Conservation (phyloP, 2,888 invertebrate genomes). For the Tenthredo livida region DNA sequence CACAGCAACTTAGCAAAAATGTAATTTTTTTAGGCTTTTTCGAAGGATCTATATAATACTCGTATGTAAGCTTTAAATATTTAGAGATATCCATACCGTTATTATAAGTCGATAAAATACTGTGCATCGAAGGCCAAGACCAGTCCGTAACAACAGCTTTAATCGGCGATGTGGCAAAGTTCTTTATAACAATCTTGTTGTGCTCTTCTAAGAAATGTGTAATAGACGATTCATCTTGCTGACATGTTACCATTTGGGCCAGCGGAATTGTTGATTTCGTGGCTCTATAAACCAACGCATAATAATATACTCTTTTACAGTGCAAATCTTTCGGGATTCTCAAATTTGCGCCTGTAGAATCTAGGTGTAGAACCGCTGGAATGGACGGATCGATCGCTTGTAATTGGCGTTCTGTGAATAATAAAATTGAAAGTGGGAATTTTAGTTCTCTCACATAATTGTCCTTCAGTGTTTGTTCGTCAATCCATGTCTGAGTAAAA, state of each 20-base stretch:
- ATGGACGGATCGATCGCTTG: neutral
- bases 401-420: neutral
- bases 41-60: neutral
- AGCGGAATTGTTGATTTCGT: neutral
- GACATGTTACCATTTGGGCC: neutral
- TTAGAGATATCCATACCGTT: neutral
- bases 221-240: neutral
- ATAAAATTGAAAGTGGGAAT: too few relatives aligned
- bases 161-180: neutral
- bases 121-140: neutral
- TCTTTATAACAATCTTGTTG: neutral
- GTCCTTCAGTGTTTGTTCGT: too few relatives aligned
- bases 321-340: neutral
- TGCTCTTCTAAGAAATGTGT: neutral
- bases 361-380: neutral
- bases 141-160: neutral
- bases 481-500: too few relatives aligned
- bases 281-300: neutral
- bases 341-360: neutral
- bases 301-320: neutral
- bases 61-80: neutral
- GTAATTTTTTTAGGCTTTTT: too few relatives aligned
- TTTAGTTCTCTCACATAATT: too few relatives aligned
- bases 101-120: neutral
- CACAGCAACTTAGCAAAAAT: too few relatives aligned